Evolutionary conservation across 2,113 vertebrate species (phyloP).

Genomic region (Tonatia bakeri): DNA sequence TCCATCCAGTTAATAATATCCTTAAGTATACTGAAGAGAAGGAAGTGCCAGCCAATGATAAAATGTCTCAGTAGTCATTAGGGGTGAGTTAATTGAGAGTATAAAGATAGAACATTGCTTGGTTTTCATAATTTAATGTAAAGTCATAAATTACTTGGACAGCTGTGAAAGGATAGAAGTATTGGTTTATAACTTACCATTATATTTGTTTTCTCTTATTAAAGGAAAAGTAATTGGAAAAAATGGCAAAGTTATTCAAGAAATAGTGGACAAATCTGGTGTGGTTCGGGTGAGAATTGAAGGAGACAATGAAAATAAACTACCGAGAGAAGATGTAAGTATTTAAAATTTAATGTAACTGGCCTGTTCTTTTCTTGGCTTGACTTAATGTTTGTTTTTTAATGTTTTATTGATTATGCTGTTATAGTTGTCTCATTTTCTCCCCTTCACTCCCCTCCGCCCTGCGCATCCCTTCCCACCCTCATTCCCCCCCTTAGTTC

Average conservation of each 20-base stretch:
- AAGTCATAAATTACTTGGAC: not conserved
- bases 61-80: not conserved
- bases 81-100: not conserved
- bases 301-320: conserved; percentile 89
- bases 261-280: conserved; percentile 90
- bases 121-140: conserved; percentile 55
- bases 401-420: no score
- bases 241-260: conserved; percentile 91
- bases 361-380: not conserved
- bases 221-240: conserved; percentile 91
- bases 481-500: no score
- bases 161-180: not conserved
- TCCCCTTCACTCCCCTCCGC: no score
- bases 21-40: not conserved
- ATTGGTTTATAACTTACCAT: conserved; percentile 30
- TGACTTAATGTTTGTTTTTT: not conserved
- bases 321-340: conserved; percentile 87
- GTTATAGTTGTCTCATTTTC: no score
- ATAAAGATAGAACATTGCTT: not conserved
- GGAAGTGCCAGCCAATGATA: not conserved
- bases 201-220: conserved; percentile 70
- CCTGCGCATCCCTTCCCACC: no score
- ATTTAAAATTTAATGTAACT: not conserved
- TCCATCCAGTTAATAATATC: not conserved
- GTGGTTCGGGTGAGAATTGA: conserved; percentile 89